These are phyloP conservation scores for Isichthys henryi DNA, from an alignment of 2,113 vertebrate species.

Conservation along the genomic window DNA sequence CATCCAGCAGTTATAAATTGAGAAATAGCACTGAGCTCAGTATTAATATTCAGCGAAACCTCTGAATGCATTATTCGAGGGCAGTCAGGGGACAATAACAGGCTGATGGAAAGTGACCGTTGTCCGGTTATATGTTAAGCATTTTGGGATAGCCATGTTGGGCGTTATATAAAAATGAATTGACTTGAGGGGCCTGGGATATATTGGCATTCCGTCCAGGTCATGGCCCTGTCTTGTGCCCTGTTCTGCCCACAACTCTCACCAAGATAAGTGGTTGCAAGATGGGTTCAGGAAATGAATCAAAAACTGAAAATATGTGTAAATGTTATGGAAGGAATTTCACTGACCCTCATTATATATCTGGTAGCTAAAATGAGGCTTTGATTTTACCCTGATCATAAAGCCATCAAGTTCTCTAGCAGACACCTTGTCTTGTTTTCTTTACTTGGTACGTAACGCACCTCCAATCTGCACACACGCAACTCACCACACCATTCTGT, in stretches of 20 bases:
- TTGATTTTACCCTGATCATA: not conserved
- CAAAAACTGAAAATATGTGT: not conserved
- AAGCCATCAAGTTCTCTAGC: not conserved
- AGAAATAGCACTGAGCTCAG: not conserved
- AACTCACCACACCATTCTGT: not conserved
- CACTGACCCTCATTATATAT: not conserved
- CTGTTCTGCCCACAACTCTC: not conserved
- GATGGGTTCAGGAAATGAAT: not conserved
- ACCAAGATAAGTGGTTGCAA: not conserved
- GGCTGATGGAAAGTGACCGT: not conserved
- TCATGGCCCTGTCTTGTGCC: not conserved
- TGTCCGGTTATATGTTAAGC: not conserved
- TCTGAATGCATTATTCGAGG: not conserved
- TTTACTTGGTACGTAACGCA: not conserved
- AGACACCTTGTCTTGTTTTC: not conserved
- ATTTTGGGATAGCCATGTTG: not conserved
- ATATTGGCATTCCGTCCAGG: not conserved
- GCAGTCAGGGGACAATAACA: not conserved
- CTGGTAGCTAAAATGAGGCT: not conserved
- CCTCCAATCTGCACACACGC: not conserved
- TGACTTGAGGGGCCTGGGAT: not conserved
- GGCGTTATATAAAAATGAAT: not conserved
- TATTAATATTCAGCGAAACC: not conserved
- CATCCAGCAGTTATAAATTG: not conserved
- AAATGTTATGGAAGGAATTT: not conserved